These are phyloP conservation scores for Drosophila bifasciata DNA, from an alignment of 1,140 invertebrate species.

Conservation along the genomic window DNA sequence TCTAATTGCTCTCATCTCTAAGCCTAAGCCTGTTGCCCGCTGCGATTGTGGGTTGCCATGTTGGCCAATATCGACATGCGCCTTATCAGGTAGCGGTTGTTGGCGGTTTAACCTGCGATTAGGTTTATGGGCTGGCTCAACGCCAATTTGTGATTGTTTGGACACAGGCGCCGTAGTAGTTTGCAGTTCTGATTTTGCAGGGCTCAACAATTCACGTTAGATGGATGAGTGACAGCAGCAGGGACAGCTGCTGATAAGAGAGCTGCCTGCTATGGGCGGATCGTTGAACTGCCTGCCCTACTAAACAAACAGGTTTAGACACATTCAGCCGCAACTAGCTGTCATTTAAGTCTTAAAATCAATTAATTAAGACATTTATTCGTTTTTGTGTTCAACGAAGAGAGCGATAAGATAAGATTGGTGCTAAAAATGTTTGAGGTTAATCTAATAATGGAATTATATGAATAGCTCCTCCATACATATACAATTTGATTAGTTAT, in stretches of 20 bases:
- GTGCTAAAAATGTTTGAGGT: no score
- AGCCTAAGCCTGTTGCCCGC: conserved; percentile 33
- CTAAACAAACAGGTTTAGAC: conserved; percentile 17
- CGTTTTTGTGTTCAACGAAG: not conserved
- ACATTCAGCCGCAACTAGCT: not conserved
- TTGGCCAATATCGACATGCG: conserved; percentile 13
- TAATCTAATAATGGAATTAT: no score
- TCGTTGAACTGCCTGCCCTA: conserved; percentile 39
- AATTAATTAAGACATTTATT: conserved; percentile 31
- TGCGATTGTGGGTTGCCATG: conserved; percentile 40
- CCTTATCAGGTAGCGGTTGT: conserved; percentile 24
- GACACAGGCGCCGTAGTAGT: conserved; percentile 26
- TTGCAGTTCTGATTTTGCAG: conserved; percentile 37
- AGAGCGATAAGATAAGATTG: conserved; percentile 15
- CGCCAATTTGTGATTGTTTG: conserved; percentile 27
- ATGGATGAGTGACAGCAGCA: conserved; percentile 35
- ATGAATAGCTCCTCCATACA: no score
- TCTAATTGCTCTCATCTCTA: conserved; percentile 24
- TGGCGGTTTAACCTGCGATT: conserved; percentile 21
- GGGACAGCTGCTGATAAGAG: conserved; percentile 24
- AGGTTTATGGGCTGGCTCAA: conserved; percentile 11
- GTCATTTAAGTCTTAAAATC: conserved; percentile 20
- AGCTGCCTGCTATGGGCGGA: conserved; percentile 22
- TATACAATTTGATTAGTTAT: no score
- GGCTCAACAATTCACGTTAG: not conserved